These are phyloP conservation scores for Cydia pomonella DNA, from an alignment of 1,140 invertebrate species.

Conservation along the genomic window DNA sequence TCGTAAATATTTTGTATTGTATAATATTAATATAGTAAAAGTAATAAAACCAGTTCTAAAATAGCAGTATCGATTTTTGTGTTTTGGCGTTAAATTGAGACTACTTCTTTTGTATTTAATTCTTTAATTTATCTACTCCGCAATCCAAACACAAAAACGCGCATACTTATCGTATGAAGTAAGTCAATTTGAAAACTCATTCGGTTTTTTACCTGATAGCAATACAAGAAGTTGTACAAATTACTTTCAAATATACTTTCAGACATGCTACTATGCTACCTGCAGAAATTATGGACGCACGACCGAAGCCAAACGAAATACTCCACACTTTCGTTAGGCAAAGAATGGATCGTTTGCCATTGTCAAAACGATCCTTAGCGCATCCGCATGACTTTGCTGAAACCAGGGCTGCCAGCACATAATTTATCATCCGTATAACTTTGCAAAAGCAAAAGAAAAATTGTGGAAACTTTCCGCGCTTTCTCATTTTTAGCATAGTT, in stretches of 20 bases:
- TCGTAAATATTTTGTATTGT: too few relatives aligned
- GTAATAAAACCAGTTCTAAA: too few relatives aligned
- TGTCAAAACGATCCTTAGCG: constrained; percentile 2
- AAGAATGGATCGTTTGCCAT: background rate
- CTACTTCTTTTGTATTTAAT: background rate
- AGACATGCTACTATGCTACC: too few relatives aligned
- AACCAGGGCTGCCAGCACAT: constrained; percentile 11
- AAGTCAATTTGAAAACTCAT: background rate
- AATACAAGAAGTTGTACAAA: background rate
- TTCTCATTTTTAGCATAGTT: background rate
- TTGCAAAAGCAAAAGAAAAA: background rate
- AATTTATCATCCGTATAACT: constrained; percentile 15
- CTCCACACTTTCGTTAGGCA: constrained; percentile 22
- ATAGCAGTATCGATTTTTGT: background rate
- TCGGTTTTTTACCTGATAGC: background rate
- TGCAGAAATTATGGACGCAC: constrained; percentile 23
- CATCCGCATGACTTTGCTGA: constrained; percentile 7
- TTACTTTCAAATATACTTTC: background rate
- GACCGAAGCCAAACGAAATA: constrained; percentile 4
- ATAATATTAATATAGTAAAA: too few relatives aligned
- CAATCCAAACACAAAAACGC: background rate
- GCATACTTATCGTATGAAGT: background rate
- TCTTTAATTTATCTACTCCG: background rate
- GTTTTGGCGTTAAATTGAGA: background rate
- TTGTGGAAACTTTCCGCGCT: background rate